Evolutionary conservation across 2,797 vertebrate genomes (phyloP).

Genomic region (Odontamblyopus rebecca): DNA sequence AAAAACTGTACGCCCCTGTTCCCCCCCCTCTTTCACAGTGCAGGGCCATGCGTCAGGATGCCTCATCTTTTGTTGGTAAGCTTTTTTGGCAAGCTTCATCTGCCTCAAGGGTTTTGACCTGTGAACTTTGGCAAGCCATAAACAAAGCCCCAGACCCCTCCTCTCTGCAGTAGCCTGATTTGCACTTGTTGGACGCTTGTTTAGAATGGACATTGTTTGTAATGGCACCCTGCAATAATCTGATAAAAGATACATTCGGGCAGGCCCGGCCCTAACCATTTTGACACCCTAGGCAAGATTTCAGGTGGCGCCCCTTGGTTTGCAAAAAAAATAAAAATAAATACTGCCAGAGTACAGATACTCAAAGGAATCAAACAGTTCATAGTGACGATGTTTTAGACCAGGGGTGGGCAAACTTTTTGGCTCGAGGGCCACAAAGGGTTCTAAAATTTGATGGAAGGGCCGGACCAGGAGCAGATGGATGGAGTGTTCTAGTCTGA

Average conservation of each 20-base stretch:
- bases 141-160: constrained; percentile 52
- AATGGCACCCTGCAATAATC: neutral
- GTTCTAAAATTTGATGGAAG: too few species aligned
- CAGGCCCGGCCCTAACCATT: too few species aligned
- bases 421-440: too few species aligned
- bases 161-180: constrained; percentile 1
- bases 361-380: too few species aligned
- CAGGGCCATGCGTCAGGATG: constrained; percentile 34
- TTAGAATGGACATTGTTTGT: constrained; percentile 7
- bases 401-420: too few species aligned
- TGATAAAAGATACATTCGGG: neutral
- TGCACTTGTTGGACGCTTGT: constrained; percentile 35
- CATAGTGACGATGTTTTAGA: too few species aligned
- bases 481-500: too few species aligned
- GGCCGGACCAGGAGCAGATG: too few species aligned
- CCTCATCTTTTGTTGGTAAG: constrained; percentile 48
- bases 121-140: constrained; percentile 53
- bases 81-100: neutral
- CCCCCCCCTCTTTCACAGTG: neutral
- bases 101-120: constrained; percentile 51
- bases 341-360: too few species aligned
- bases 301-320: too few species aligned
- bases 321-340: too few species aligned
- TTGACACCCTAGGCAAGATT: too few species aligned
- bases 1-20: neutral